Evolutionary conservation across 2,113 vertebrate species (phyloP).

Genomic region (Mastomys natalensis): DNA sequence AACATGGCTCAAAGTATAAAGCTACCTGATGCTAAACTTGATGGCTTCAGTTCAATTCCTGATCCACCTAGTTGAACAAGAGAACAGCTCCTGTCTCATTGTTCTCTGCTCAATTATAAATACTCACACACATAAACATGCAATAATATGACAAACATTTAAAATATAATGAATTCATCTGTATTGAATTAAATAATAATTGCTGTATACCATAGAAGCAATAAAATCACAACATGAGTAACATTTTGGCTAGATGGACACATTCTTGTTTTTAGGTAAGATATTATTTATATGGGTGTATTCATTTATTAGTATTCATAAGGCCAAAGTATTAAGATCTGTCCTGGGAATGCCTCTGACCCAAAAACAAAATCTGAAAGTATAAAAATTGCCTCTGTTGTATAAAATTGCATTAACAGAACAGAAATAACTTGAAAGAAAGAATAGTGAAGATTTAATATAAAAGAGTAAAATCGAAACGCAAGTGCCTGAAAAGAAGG

Average conservation of each 20-base stretch:
- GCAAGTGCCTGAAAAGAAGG: not conserved
- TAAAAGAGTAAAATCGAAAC: slow-evolving; percentile 7
- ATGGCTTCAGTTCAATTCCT: not conserved
- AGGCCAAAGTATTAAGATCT: not conserved
- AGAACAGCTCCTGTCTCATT: not conserved
- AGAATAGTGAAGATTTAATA: not conserved
- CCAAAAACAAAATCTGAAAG: not conserved
- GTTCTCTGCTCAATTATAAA: not conserved
- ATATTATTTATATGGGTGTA: accelerated
- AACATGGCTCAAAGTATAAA: not conserved
- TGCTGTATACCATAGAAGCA: not conserved
- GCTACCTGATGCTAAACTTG: not conserved
- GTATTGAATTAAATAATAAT: not conserved
- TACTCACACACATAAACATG: not conserved
- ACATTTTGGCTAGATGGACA: not conserved
- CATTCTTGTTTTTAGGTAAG: not conserved
- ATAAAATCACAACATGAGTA: not conserved
- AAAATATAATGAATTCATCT: not conserved
- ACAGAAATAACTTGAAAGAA: not conserved
- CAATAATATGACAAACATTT: not conserved
- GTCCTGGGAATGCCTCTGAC: not conserved
- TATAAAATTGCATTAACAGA: not conserved
- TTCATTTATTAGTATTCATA: not conserved
- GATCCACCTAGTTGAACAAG: not conserved
- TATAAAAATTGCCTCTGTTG: not conserved